A percentile compares a stretch with the other conserved stretches of the same genome.
Evolutionary conservation across 1,140 invertebrate species (phyloP).

Genomic region (Bombus affinis): DNA sequence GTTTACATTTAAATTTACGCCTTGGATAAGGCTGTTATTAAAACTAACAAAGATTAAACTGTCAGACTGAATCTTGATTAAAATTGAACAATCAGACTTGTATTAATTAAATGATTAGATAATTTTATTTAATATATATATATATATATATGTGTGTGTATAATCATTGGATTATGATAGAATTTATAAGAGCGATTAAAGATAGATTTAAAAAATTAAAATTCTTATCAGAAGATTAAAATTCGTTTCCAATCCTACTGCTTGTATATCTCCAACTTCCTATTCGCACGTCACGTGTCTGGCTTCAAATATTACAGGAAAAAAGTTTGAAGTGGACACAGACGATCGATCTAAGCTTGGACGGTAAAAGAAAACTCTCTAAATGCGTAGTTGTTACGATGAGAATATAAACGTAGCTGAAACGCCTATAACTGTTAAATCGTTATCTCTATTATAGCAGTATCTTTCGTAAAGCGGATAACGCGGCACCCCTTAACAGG

Average conservation of each 20-base stretch:
- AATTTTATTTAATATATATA: too few species aligned
- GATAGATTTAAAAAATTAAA: too few species aligned
- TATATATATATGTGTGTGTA: too few species aligned
- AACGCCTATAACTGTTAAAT: constrained; percentile 10
- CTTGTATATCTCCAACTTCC: background rate
- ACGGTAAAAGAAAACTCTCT: background rate
- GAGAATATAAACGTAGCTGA: constrained; percentile 12
- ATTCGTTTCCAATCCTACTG: background rate
- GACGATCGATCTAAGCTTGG: background rate
- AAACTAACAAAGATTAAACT: background rate
- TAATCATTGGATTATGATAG: too few species aligned
- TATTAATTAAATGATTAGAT: background rate
- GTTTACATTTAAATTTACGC: background rate
- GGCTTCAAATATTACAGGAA: background rate
- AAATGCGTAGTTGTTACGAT: background rate
- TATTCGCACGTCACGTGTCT: background rate
- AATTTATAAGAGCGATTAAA: too few species aligned
- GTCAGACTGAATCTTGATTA: background rate
- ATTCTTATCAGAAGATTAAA: background rate
- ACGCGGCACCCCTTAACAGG: background rate
- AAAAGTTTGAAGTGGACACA: background rate
- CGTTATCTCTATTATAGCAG: constrained; percentile 3
- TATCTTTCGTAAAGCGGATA: background rate
- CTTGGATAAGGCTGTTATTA: background rate
- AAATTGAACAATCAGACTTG: background rate